Percentiles rank a stretch among this genome's conserved stretches.
phyloP scores from a whole-genome alignment of 2,888 invertebrate species.

The Chrysotoxum bicinctum region DNA sequence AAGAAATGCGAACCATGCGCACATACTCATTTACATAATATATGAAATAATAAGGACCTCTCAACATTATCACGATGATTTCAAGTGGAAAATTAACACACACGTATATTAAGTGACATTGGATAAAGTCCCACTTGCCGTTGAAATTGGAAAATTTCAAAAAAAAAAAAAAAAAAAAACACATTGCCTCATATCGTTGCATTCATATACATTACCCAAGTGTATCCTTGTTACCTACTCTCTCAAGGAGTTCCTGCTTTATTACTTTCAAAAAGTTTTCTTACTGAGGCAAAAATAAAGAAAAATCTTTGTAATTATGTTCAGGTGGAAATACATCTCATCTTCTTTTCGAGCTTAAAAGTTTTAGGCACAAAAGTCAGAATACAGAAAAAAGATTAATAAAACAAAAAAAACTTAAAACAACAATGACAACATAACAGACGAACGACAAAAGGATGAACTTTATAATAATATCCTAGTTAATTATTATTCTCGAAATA shows the following conservation, averaged over 20 bases:
- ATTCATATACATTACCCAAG: neutral
- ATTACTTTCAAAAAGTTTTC: slow-evolving; percentile 17
- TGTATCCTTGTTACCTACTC: neutral
- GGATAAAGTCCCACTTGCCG: neutral
- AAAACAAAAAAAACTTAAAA: slow-evolving; percentile 6
- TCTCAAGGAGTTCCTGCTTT: neutral
- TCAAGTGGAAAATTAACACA: slow-evolving; percentile 60
- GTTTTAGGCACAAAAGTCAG: slow-evolving; percentile 31
- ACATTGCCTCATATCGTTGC: neutral
- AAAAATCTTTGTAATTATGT: neutral
- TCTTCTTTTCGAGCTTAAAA: neutral
- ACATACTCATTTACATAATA: neutral
- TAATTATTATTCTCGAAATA: slow-evolving; percentile 67
- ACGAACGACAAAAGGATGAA: slow-evolving; percentile 47
- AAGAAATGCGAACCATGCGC: neutral
- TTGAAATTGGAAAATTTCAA: neutral
- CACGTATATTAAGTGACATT: slow-evolving; percentile 35
- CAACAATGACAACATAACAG: slow-evolving; percentile 18
- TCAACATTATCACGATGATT: slow-evolving; percentile 21
- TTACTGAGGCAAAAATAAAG: neutral
- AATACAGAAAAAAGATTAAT: neutral
- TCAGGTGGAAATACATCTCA: slow-evolving; percentile 34
- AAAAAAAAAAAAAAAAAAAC: neutral
- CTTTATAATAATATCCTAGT: slow-evolving; percentile 65
- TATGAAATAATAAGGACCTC: slow-evolving; percentile 5